These are phyloP conservation scores for Poecile montanus DNA, from an alignment of 2,797 vertebrate species.

Conservation along the genomic window DNA sequence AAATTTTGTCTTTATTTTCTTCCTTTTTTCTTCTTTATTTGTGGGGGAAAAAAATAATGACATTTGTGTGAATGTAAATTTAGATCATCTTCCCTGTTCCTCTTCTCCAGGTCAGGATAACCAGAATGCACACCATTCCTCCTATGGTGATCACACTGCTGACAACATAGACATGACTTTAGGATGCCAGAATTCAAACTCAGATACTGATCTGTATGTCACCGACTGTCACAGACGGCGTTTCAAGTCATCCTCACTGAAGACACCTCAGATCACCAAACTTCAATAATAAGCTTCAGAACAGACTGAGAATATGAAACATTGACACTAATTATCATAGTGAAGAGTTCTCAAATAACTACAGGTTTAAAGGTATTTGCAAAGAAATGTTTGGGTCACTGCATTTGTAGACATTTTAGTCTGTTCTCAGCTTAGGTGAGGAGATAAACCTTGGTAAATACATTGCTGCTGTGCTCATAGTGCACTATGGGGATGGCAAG, in stretches of 20 bases:
- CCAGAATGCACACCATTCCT: not conserved
- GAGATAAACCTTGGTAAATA: not conserved
- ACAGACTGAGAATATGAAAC: not conserved
- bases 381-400: not conserved
- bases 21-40: not conserved
- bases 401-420: not conserved
- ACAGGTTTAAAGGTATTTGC: not conserved
- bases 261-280: not conserved
- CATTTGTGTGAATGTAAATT: not conserved
- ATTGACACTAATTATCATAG: not conserved
- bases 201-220: not conserved
- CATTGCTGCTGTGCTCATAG: not conserved
- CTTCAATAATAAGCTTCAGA: not conserved
- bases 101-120: not conserved
- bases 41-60: not conserved
- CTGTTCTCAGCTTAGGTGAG: not conserved
- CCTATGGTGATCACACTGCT: not conserved
- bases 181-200: not conserved
- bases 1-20: not conserved
- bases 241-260: not conserved
- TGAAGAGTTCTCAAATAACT: not conserved
- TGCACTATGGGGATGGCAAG: not conserved
- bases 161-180: not conserved
- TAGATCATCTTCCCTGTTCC: not conserved
- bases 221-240: not conserved